Evolutionary conservation across 2,888 invertebrate genomes (phyloP), one percentile per base, ranked within the genome.

Genomic region (Oxytorus armatus): DNA sequence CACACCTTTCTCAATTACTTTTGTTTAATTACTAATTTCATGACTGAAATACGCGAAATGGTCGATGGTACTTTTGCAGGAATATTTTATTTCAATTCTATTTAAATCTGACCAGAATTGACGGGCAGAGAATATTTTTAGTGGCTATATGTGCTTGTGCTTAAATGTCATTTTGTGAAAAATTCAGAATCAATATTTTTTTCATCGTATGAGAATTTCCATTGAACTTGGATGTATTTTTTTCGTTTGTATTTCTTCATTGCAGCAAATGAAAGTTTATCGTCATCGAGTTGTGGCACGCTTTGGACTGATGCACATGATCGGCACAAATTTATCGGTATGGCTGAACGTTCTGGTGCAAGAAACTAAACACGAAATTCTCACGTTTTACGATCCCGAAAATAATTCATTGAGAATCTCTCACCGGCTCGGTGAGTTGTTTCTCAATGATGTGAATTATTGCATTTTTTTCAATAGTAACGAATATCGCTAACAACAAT

Each of bases 221-320:
- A n/a, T n/a, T n/a, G n/a, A n/a, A n/a, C n/a, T n/a, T n/a, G n/a
- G n/a, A n/a, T 66, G 16, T 14, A 3, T 10, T 36, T 16, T 21
- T 25, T 21, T n/a, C 8, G 10, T 36, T 3, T 42, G 8, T 49
- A n/a, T n/a, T 36, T 51, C 44, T 57, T n/a, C 16, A 29, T 92
- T 93, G 81, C 90, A 95, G 94, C 97, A 98, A 96, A 97, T 98
- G 95, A 96, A 97, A 93, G 97, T 97, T 16, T 96, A 97, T 92
- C 95, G 96, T 86, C 97, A 97, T 92, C 96, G 96, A 92, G 95
- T 97, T 82, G 95, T 98, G 77, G 98, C 98, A 0, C 94, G 98
- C 82, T 98, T 99, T 88, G 99, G 99, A 0, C 93, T 99, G 77
- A 99, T 99, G 99, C 99, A 99, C 92, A 98, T 99, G 97, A 97